These are phyloP conservation scores for Gavia stellata DNA, from an alignment of 2,113 vertebrate genomes.

Conservation along the genomic window DNA sequence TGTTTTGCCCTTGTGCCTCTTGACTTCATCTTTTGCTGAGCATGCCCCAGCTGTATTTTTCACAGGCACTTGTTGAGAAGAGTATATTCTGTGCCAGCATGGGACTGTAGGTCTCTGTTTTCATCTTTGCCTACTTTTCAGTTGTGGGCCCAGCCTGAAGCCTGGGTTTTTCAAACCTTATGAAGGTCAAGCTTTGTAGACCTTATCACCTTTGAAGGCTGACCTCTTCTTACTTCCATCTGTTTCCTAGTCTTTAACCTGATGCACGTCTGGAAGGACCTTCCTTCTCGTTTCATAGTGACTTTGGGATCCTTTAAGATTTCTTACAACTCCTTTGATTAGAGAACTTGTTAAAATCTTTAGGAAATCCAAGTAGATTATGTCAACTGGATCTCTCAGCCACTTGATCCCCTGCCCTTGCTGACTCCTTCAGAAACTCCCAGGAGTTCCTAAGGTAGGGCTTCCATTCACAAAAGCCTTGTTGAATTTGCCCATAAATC, in stretches of 20 bases:
- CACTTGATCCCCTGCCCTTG: neutral
- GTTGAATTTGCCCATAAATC: neutral
- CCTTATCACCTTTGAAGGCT: neutral
- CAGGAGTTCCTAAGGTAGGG: neutral
- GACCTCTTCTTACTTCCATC: neutral
- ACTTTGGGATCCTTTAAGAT: neutral
- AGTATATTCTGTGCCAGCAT: accelerated
- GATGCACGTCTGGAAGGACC: neutral
- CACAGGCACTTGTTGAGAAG: no score
- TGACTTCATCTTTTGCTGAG: no score
- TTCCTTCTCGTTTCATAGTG: neutral
- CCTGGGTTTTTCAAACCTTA: neutral
- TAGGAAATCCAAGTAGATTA: neutral
- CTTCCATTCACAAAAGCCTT: neutral
- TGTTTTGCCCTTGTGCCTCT: neutral
- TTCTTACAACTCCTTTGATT: neutral
- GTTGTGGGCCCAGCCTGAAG: neutral
- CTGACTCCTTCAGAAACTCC: neutral
- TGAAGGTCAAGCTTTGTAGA: neutral
- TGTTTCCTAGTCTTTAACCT: neutral
- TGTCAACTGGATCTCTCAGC: neutral
- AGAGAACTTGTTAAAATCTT: neutral
- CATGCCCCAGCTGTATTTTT: neutral
- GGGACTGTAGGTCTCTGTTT: neutral
- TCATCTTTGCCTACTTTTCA: accelerated